These are phyloP conservation scores for Ennomos quercinarius DNA, from an alignment of 2,888 invertebrate genomes.

Conservation along the genomic window DNA sequence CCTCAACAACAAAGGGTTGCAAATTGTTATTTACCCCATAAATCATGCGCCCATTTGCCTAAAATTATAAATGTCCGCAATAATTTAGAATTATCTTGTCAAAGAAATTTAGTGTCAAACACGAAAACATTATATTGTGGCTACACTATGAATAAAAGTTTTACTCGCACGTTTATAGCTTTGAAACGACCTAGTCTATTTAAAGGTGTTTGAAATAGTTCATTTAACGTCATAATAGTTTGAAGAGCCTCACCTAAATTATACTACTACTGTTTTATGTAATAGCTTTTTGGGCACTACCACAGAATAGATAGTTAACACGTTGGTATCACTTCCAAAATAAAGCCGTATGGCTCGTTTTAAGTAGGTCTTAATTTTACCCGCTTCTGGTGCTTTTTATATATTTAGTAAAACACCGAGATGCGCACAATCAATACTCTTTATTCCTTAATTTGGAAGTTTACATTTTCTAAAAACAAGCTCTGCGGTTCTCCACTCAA, in stretches of 20 bases:
- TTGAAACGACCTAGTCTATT: slow-evolving; percentile 16
- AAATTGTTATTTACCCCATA: slow-evolving; percentile 83
- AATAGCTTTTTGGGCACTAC: no score
- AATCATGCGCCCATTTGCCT: slow-evolving; percentile 73
- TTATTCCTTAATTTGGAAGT: no score
- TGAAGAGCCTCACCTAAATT: background rate
- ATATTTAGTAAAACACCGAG: no score
- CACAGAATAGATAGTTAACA: no score
- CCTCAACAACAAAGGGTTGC: slow-evolving; percentile 73
- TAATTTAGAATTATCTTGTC: slow-evolving; percentile 81
- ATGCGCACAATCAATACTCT: no score
- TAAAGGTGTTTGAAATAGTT: slow-evolving; percentile 12
- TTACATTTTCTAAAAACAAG: no score
- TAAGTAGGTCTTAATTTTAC: no score
- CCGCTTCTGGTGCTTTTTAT: no score
- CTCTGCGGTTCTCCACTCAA: no score
- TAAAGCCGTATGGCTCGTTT: no score
- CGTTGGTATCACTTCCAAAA: no score
- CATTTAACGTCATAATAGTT: slow-evolving; percentile 9
- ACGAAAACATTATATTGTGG: background rate
- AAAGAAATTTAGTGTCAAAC: slow-evolving; percentile 25
- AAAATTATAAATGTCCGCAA: slow-evolving; percentile 72
- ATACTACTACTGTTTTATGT: no score
- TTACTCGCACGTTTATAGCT: slow-evolving; percentile 4
- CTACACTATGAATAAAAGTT: slow-evolving; percentile 4